A percentile compares a stretch with the other conserved stretches of the same genome.
phyloP scores from a whole-genome alignment of 2,113 vertebrate species.

The Antechinus flavipes region DNA sequence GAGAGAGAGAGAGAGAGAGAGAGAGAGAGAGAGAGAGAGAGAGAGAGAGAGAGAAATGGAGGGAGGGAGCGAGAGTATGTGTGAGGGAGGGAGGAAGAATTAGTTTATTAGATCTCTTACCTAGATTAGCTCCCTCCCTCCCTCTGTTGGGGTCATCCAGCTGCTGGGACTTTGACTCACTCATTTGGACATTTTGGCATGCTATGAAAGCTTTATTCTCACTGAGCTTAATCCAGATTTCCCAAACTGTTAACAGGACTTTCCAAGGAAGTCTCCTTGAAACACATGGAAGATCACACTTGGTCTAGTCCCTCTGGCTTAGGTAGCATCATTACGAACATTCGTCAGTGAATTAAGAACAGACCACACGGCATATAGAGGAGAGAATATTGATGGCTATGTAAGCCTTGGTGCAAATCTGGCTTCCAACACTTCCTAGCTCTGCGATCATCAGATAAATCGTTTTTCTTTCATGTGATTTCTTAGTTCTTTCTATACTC shows the following conservation, averaged over 20 bases:
- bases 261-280: slow-evolving; percentile 26
- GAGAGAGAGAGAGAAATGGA: neutral
- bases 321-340: neutral
- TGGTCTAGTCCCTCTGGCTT: neutral
- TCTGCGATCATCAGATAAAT: neutral
- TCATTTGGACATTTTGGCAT: neutral
- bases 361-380: neutral
- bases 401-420: neutral
- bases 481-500: neutral
- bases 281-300: neutral
- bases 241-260: neutral
- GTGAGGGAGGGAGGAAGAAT: neutral
- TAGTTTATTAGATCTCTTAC: neutral
- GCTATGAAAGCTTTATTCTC: neutral
- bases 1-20: too few species aligned
- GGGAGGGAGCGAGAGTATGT: too few species aligned
- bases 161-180: neutral
- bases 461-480: neutral
- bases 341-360: slow-evolving; percentile 7
- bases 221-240: neutral
- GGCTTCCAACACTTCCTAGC: neutral
- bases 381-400: neutral
- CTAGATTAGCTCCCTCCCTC: neutral
- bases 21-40: neutral
- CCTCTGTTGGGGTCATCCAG: neutral